Evolutionary conservation across 2,113 vertebrate species (phyloP).

Genomic region (Micromys minutus): DNA sequence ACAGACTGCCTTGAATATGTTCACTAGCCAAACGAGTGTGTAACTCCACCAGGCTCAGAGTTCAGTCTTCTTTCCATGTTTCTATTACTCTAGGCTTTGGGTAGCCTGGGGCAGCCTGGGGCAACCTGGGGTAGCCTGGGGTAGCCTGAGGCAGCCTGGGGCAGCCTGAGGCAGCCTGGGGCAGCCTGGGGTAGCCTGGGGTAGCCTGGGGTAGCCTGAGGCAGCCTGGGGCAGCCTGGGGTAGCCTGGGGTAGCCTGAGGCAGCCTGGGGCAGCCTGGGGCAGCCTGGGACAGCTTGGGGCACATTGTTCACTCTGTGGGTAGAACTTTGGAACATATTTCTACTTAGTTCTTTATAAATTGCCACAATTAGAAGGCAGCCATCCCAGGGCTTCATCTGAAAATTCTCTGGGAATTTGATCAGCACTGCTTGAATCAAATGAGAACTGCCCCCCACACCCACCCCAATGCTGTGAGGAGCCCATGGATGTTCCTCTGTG

Average conservation of each 20-base stretch:
- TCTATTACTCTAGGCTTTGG: not conserved
- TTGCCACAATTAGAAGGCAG: not conserved
- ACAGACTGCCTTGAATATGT: constrained; percentile 59
- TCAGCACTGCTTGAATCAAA: not conserved
- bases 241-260: too few species aligned
- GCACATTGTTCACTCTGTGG: not conserved
- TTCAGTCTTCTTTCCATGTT: not conserved
- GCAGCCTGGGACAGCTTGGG: not conserved
- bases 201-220: too few species aligned
- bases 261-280: not conserved
- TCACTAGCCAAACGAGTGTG: not conserved
- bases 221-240: too few species aligned
- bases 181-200: too few species aligned
- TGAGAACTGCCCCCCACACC: not conserved
- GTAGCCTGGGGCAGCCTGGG: not conserved
- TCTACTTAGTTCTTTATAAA: constrained; percentile 8
- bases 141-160: too few species aligned
- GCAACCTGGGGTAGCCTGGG: too few species aligned
- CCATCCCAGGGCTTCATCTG: not conserved
- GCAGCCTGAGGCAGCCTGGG: not conserved
- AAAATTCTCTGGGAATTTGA: constrained; percentile 18
- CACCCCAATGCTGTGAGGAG: not conserved
- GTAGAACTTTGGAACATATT: not conserved
- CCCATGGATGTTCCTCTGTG: not conserved
- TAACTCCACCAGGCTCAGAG: not conserved